Conservation (phyloP, 2,113 vertebrate genomes). For the Hyaena hyaena region DNA sequence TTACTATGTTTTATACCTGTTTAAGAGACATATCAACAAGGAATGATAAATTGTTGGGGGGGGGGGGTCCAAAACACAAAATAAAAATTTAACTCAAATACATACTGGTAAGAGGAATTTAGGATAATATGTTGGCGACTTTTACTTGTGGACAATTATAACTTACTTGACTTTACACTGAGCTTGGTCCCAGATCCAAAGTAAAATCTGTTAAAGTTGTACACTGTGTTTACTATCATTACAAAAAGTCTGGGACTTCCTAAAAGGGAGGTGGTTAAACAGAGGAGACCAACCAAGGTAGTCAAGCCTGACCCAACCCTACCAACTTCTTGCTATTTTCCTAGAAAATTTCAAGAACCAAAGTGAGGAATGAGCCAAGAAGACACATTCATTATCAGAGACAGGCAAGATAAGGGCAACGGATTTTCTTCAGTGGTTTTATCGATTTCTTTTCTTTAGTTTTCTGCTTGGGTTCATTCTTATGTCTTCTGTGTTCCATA, state of each 20-base stretch:
- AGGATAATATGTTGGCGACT: not conserved
- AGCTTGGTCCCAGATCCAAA: slow-evolving; percentile 79
- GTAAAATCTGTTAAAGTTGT: accelerated
- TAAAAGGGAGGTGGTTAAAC: not conserved
- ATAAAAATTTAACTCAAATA: not conserved
- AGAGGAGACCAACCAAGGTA: not conserved
- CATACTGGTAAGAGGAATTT: slow-evolving; percentile 15
- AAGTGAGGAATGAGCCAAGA: slow-evolving; percentile 64
- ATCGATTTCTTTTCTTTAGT: slow-evolving; percentile 75
- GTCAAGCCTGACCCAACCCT: not conserved
- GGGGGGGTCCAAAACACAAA: not conserved
- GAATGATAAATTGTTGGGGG: not conserved
- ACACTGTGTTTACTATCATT: slow-evolving; percentile 64
- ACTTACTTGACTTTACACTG: slow-evolving; percentile 78
- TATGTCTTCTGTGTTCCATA: slow-evolving; percentile 45
- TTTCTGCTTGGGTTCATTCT: slow-evolving; percentile 73
- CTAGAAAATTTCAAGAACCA: slow-evolving; percentile 48
- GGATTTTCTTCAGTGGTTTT: slow-evolving; percentile 68
- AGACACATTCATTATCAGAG: slow-evolving; percentile 76
- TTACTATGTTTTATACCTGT: not conserved
- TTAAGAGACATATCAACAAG: not conserved
- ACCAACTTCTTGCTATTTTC: slow-evolving; percentile 23
- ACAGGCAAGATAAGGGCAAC: slow-evolving; percentile 74
- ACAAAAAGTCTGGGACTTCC: slow-evolving; percentile 66
- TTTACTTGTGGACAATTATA: not conserved